Evolutionary conservation across 2,797 vertebrate genomes (phyloP), one percentile per base, ranked within the genome.

Genomic region (Champsocephalus gunnari): DNA sequence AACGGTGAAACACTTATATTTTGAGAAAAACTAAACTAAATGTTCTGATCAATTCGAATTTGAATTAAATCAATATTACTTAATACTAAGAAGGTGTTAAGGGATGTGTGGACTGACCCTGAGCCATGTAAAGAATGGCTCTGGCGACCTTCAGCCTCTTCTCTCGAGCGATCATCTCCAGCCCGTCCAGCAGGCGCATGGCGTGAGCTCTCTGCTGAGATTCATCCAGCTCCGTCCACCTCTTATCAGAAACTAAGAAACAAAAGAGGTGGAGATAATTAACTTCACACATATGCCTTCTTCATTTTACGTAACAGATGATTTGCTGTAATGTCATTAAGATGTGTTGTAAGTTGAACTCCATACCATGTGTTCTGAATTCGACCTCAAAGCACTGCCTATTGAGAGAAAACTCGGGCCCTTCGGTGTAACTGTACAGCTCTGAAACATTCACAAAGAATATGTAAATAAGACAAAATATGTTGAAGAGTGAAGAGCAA

Each of bases 371-470:
- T 80, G 96, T 88, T 83, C 88, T 94, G 91, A 99, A 98, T 89
- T 99, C 98, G 44, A 99, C 97, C 78, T 98, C 97, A 54, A 99
- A 99, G 92, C 98, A 99, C 82, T 97, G 99, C 54, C 96, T 94
- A 85, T 99, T 99, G 56, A 98, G 93, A 72, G 95, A 89, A 89
- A 99, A 99, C 88, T 99, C 98, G 0, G 98, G 98, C 50, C 97
- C 97, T 87, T 99, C 98, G 0, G 98, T 99, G 77, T 99, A 99
- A 89, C 98, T 99, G 92, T 99, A 99, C 9, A 99, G 94, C 90
- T 99, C 98, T 99, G 87, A 24, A 76, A 78, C 85, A 68, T 2
- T 64, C n/a, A 73, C 4, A 34, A 5, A 72, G 0, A 74, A 62
- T n/a, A 66, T 5, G 49, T 12, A 55, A 17, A n/a, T 50, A n/a